These are phyloP conservation scores for Typhlichthys eigenmanni DNA, from an alignment of 2,797 vertebrate genomes.

Conservation along the genomic window DNA sequence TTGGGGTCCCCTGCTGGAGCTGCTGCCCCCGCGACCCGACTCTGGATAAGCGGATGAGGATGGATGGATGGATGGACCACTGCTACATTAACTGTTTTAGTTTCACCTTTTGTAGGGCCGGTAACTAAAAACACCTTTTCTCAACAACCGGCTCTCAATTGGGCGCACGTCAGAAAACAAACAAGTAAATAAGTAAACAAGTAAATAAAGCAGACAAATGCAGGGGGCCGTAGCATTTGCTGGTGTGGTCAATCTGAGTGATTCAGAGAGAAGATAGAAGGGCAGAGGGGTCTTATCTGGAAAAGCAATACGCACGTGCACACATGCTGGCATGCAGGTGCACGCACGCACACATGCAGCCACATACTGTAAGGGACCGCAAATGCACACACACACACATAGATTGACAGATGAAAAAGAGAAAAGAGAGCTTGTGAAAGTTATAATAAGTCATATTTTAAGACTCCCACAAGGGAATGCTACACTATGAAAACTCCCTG, in stretches of 20 bases:
- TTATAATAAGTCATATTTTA: conserved; percentile 43
- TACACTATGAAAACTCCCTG: conserved; percentile 7
- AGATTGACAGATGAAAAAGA: conserved; percentile 14
- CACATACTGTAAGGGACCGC: conserved; percentile 12
- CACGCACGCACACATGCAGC: conserved; percentile 10
- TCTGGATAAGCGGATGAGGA: too few species aligned
- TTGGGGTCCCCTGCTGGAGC: too few species aligned
- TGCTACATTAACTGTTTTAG: too few species aligned
- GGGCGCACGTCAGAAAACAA: not conserved
- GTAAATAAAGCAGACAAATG: conserved; percentile 1
- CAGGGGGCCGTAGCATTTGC: conserved; percentile 4
- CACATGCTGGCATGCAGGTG: conserved; percentile 9
- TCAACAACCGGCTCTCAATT: too few species aligned
- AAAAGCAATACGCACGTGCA: conserved; percentile 4
- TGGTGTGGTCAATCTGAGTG: conserved; percentile 43
- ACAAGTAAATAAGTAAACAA: not conserved
- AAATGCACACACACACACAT: conserved; percentile 2
- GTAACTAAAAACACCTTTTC: too few species aligned
- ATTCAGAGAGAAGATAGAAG: conserved; percentile 50
- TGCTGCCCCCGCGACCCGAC: too few species aligned
- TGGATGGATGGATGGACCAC: too few species aligned
- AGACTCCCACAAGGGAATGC: conserved; percentile 12
- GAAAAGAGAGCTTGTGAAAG: conserved; percentile 24
- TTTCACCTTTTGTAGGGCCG: too few species aligned
- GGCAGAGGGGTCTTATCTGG: conserved; percentile 44